phyloP scores from a whole-genome alignment of 2,113 vertebrate species.

The Megaceryle torquata region DNA sequence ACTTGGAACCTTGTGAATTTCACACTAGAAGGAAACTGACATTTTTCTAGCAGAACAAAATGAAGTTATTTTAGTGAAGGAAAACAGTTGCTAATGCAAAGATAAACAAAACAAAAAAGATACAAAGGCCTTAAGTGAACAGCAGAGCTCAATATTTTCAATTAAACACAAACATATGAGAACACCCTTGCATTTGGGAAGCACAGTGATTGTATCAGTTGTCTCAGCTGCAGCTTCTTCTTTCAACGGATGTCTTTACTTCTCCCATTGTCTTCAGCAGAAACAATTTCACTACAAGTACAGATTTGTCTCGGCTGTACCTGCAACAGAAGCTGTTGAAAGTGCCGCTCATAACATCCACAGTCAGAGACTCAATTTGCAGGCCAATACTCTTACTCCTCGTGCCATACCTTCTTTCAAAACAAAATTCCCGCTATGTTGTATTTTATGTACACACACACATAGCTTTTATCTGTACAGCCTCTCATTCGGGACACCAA shows the following conservation, averaged over 20 bases:
- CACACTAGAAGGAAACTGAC: not conserved
- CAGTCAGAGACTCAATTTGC: not conserved
- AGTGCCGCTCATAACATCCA: not conserved
- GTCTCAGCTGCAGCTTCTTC: not conserved
- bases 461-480: not conserved
- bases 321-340: not conserved
- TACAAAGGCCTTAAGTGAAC: not conserved
- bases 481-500: not conserved
- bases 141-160: not conserved
- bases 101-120: not conserved
- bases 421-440: not conserved
- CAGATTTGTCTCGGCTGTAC: not conserved
- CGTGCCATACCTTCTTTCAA: not conserved
- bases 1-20: not conserved
- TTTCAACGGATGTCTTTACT: not conserved
- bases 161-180: not conserved
- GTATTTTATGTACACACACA: not conserved
- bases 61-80: not conserved
- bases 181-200: not conserved
- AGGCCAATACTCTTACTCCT: not conserved
- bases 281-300: not conserved
- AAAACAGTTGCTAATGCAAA: not conserved
- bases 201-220: accelerated
- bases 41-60: not conserved
- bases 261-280: not conserved